These are phyloP conservation scores for Arctocebus calabarensis DNA, from an alignment of 2,797 vertebrate genomes.

Conservation along the genomic window DNA sequence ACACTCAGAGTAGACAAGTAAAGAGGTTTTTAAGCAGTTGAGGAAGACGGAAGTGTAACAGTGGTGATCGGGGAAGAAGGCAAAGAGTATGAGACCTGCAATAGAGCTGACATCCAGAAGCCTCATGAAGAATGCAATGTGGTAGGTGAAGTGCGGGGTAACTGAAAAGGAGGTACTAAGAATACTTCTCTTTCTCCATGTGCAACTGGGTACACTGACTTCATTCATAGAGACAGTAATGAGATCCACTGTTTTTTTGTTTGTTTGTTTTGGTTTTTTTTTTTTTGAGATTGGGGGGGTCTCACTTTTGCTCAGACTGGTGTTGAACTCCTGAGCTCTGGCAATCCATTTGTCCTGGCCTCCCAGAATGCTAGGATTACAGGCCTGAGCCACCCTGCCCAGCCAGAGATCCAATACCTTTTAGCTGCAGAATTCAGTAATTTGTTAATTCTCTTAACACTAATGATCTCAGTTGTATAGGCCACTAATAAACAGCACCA, in stretches of 20 bases:
- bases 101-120: background rate
- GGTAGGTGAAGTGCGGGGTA: background rate
- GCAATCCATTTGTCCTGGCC: no score
- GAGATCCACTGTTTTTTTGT: background rate
- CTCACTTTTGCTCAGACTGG: no score
- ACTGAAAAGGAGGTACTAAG: background rate
- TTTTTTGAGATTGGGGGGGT: no score
- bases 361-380: no score
- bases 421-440: background rate
- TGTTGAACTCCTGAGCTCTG: no score
- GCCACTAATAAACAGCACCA: background rate
- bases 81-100: background rate
- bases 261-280: no score
- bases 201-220: background rate
- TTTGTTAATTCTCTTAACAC: background rate
- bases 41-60: no score
- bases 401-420: no score
- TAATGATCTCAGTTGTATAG: background rate
- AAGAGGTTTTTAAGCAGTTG: no score
- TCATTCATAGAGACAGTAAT: background rate
- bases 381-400: no score
- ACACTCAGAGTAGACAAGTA: no score
- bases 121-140: background rate
- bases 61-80: no score
- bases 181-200: background rate